These are phyloP conservation scores for Ichneumoninae sp. DNA, from an alignment of 2,888 invertebrate genomes.

Conservation along the genomic window DNA sequence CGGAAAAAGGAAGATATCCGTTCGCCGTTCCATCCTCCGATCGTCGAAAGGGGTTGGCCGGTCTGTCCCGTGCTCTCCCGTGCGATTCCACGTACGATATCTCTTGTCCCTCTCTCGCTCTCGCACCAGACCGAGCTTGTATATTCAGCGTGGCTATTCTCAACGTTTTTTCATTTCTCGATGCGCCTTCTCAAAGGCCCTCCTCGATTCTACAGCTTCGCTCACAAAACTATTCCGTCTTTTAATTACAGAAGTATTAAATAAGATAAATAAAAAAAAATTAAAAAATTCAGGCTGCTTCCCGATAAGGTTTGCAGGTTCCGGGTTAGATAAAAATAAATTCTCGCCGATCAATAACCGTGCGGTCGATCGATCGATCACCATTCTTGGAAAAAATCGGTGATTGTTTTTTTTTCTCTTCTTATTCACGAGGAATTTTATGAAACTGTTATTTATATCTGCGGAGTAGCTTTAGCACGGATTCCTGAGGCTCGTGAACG, in stretches of 20 bases:
- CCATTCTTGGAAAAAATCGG: background rate
- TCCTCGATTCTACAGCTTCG: conserved; percentile 33
- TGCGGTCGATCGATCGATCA: background rate
- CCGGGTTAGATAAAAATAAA: background rate
- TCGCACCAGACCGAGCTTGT: conserved; percentile 24
- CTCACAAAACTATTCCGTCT: conserved; percentile 39
- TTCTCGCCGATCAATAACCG: background rate
- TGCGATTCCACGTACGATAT: conserved; percentile 31
- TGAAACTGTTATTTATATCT: background rate
- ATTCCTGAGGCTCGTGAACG: conserved; percentile 40
- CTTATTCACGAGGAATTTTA: background rate
- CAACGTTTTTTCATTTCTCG: conserved; percentile 47
- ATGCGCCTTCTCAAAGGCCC: conserved; percentile 46
- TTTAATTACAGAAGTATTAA: background rate
- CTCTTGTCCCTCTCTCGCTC: background rate
- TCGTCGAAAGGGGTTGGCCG: conserved; percentile 59
- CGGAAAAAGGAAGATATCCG: conserved; percentile 37
- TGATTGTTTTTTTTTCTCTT: background rate
- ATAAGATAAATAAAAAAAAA: background rate
- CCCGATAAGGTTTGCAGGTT: background rate
- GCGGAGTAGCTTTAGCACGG: conserved; percentile 9
- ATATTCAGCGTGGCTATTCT: conserved; percentile 53
- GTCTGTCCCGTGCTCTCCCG: conserved; percentile 37
- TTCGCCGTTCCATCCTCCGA: conserved; percentile 58
- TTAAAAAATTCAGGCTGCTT: background rate